Conservation (phyloP, 2,888 invertebrate genomes). For the Amiota minor region DNA sequence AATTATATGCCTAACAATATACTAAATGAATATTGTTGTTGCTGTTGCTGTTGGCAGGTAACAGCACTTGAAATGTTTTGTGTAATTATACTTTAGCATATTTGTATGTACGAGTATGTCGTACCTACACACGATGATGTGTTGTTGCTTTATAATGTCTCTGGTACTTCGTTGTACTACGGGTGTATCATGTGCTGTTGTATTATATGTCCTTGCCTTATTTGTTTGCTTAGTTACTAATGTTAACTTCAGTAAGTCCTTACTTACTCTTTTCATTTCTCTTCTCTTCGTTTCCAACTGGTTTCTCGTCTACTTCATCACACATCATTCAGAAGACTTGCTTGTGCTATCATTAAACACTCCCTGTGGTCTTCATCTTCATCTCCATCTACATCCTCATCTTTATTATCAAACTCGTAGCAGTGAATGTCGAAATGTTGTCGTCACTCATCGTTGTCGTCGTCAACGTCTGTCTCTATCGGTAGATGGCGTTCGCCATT, state of each 20-base stretch:
- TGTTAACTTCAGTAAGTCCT: constrained; percentile 68
- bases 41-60: constrained; percentile 14
- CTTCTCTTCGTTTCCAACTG: too few relatives aligned
- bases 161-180: constrained; percentile 27
- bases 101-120: constrained; percentile 10
- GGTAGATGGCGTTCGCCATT: constrained; percentile 41
- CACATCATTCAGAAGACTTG: background rate
- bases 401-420: constrained; percentile 17
- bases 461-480: background rate
- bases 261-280: background rate
- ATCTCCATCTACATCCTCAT: constrained; percentile 31
- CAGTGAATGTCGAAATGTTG: background rate
- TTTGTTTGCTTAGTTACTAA: constrained; percentile 49
- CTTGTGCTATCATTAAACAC: constrained; percentile 13
- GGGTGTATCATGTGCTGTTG: too few relatives aligned
- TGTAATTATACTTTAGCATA: constrained; percentile 21
- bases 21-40: constrained; percentile 25
- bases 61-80: constrained; percentile 19
- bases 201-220: background rate
- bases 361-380: constrained; percentile 30
- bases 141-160: background rate
- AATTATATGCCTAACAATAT: constrained; percentile 58
- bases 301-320: background rate
- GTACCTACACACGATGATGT: too few relatives aligned
- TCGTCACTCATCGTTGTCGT: constrained; percentile 3